phyloP scores from a whole-genome alignment of 2,113 vertebrate species.

The Oreochromis niloticus region DNA sequence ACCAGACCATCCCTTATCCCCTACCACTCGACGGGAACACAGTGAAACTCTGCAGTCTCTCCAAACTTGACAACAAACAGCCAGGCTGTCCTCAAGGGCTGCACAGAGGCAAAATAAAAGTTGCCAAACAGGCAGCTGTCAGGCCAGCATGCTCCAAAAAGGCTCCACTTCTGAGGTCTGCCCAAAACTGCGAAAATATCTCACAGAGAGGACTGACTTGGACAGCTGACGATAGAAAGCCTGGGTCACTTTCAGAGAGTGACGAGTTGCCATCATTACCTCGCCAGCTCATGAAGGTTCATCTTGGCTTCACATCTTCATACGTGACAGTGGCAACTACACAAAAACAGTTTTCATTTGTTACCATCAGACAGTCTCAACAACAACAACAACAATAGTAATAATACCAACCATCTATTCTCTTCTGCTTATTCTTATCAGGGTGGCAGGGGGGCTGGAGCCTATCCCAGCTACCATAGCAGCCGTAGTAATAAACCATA shows the following conservation, averaged over 20 bases:
- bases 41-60: neutral
- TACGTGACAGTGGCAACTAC: neutral
- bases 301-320: neutral
- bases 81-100: neutral
- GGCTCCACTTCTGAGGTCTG: neutral
- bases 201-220: neutral
- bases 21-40: neutral
- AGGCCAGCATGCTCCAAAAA: neutral
- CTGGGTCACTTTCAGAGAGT: neutral
- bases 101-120: neutral
- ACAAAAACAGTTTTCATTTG: neutral
- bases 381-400: neutral
- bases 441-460: neutral
- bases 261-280: neutral
- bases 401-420: neutral
- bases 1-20: neutral
- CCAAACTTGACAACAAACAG: neutral
- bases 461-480: neutral
- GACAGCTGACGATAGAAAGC: neutral
- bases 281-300: neutral
- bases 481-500: neutral
- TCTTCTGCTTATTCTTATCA: neutral
- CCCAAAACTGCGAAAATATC: neutral
- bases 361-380: neutral
- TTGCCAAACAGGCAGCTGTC: neutral